Percentiles rank a stretch among this genome's conserved stretches.
These are phyloP conservation scores for Odontamblyopus lacepedii DNA, from an alignment of 2,797 vertebrate genomes.

Conservation along the genomic window DNA sequence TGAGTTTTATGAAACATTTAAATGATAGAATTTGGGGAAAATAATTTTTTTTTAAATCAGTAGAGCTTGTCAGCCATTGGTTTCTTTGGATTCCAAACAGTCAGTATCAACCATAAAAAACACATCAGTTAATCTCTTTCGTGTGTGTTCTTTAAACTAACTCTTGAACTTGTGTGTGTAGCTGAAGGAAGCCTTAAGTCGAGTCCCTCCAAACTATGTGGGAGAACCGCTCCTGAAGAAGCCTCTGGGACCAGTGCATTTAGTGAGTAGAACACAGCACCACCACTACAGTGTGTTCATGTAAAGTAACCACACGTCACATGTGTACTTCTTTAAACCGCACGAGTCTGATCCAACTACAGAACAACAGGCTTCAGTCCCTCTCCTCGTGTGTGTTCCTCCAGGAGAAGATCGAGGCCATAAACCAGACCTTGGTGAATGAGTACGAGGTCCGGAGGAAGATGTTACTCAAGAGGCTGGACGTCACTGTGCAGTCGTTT, in stretches of 20 bases:
- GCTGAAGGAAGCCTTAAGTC: conserved; percentile 93
- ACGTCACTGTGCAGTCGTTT: conserved; percentile 97
- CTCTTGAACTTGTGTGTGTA: conserved; percentile 45
- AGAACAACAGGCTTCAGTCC: too few relatives aligned
- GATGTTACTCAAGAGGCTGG: conserved; percentile 94
- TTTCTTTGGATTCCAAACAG: too few relatives aligned
- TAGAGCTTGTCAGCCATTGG: too few relatives aligned
- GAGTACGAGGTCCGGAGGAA: conserved; percentile 96
- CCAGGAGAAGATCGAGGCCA: conserved; percentile 95
- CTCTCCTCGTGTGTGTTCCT: neutral
- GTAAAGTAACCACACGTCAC: too few relatives aligned
- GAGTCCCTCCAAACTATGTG: conserved; percentile 87
- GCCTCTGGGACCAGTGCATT: conserved; percentile 89
- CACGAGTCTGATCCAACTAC: too few relatives aligned
- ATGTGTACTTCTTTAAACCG: neutral
- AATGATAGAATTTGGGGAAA: too few relatives aligned
- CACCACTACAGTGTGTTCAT: too few relatives aligned
- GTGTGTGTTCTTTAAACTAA: neutral
- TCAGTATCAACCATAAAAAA: too few relatives aligned
- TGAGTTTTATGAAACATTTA: too few relatives aligned
- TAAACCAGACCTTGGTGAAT: conserved; percentile 94
- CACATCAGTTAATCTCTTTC: too few relatives aligned
- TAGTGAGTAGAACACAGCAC: conserved; percentile 77
- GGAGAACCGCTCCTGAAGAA: conserved; percentile 92
- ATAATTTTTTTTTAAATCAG: too few relatives aligned